Base-by-base conservation (phyloP, 1,140 invertebrate genomes). In the Neuroterus valhalla region DNA sequence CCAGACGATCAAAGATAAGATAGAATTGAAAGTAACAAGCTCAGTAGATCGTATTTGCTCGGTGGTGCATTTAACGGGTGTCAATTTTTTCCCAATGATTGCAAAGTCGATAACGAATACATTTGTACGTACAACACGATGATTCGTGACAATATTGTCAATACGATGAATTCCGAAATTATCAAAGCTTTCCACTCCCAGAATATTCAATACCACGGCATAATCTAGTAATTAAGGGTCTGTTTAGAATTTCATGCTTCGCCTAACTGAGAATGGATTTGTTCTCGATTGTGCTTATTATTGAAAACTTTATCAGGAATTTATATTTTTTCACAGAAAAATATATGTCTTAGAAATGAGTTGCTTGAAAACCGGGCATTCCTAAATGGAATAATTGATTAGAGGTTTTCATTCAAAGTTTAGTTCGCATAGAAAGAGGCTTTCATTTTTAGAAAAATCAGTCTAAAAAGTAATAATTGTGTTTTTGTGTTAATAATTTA, bases 201-300 rank as follows among this genome's bases (percentile, higher is more conserved):
- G 23, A 55, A 38, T 70, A 77, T 77, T 77, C 50, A 62, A 77
- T 79, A 77, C 77, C 70, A 71, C 21, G 14, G 71, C 70, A 48
- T 79, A 77, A 79, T 77, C 23, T 70, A 68, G 48, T 77, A 74
- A 76, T 26, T 46, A 2, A 55, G 66, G 48, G 76, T 42, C 75
- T 71, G 74, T 79, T 79, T 71, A 74, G 71, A 77, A 79, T 79
- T 77, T 76, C 67, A 76, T 70, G 73, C 70, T 62, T 38, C 38
- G 26, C 43, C 15, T 66, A 17, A 52, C 21, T 15, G 70, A 44
- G 31, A 38, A 62, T 31, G 55, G 23, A 62, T 62, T 15, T 62
- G 23, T 31, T 38, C 26, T 62, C 26, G 55, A 62, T 62, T n/a
- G 26, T 26, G 23, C 11, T 15, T 62, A 31, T 62, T 62, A 38